phyloP scores from a whole-genome alignment of 2,113 vertebrate species.

The Chiloscyllium plagiosum region DNA sequence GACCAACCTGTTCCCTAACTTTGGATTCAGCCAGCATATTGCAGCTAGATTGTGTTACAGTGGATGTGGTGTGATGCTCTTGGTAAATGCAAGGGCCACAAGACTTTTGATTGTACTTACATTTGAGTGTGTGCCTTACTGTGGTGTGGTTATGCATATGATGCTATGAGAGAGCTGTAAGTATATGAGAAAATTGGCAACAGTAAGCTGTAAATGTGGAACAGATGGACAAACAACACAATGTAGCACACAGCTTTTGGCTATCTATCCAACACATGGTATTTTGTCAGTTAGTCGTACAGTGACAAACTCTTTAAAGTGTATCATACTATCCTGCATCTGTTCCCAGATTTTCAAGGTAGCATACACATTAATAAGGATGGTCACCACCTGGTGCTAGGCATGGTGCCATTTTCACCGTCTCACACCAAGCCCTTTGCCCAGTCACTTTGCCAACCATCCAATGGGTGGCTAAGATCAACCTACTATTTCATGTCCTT shows the following conservation, averaged over 20 bases:
- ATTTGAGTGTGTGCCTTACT: not conserved
- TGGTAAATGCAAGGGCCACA: not conserved
- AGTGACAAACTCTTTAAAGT: not conserved
- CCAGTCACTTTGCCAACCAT: not conserved
- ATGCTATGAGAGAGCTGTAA: not conserved
- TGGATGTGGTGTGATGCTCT: not conserved
- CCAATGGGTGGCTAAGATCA: not conserved
- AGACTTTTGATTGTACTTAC: not conserved
- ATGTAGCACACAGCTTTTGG: not conserved
- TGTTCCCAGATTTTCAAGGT: not conserved
- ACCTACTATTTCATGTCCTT: not conserved
- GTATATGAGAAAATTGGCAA: not conserved
- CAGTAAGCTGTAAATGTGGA: slow-evolving; percentile 2
- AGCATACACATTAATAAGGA: not conserved
- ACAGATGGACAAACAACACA: not conserved
- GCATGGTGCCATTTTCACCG: not conserved
- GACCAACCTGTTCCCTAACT: not conserved
- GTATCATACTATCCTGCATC: not conserved
- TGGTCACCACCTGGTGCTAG: not conserved
- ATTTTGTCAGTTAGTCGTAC: not conserved
- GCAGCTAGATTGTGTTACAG: not conserved
- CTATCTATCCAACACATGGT: not conserved
- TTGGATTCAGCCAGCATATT: not conserved
- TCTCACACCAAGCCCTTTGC: no score
- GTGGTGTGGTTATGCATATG: not conserved